Evolutionary conservation across 2,797 vertebrate genomes (phyloP).

Genomic region (Microctenopoma stevenorrisi): DNA sequence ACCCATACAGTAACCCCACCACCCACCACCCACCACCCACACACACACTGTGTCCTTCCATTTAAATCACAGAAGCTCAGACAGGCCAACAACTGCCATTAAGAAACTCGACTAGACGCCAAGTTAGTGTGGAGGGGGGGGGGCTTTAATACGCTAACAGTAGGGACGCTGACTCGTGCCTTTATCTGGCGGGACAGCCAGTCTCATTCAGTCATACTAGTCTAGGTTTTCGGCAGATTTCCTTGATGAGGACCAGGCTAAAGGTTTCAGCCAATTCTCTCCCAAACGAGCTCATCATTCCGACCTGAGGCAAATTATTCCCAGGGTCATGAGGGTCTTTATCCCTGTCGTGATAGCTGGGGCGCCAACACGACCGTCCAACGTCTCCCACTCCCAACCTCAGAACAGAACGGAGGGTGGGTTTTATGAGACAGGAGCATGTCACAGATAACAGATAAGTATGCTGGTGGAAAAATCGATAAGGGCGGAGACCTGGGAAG

Average conservation of each 20-base stretch:
- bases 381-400: neutral
- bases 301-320: neutral
- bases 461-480: conserved; percentile 66
- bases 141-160: conserved; percentile 38
- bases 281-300: neutral
- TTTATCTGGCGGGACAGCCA: conserved; percentile 32
- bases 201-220: conserved; percentile 14
- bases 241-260: neutral
- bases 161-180: conserved; percentile 20
- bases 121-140: conserved; percentile 32
- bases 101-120: conserved; percentile 59
- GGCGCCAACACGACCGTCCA: too few species aligned
- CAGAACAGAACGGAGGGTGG: conserved; percentile 49
- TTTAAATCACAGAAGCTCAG: conserved; percentile 71
- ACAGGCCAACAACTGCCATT: conserved; percentile 73
- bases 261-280: neutral
- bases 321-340: conserved; percentile 1
- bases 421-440: conserved; percentile 61
- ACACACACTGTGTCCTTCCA: conserved; percentile 29
- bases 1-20: conserved; percentile 45
- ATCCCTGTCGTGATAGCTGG: neutral
- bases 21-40: conserved; percentile 10
- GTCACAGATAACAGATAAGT: conserved; percentile 61
- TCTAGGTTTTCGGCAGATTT: neutral
- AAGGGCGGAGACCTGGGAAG: conserved; percentile 41